Evolutionary conservation across 2,113 vertebrate species (phyloP), one percentile per base, ranked within the genome.

Genomic region (Takifugu flavidus): DNA sequence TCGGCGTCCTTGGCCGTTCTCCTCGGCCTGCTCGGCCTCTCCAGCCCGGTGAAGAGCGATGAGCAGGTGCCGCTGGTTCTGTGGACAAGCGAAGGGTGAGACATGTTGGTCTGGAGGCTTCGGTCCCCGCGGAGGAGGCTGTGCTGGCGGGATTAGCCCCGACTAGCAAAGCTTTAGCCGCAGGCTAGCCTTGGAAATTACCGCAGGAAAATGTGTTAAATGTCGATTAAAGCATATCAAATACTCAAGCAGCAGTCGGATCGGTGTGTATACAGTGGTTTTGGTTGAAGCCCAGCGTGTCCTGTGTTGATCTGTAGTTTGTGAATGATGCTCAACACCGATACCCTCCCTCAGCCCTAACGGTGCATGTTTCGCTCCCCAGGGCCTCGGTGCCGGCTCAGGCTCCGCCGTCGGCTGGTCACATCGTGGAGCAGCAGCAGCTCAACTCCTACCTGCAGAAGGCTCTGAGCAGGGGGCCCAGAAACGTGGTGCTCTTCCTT

Each of bases 401-500:
- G 67, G 55, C 75, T 0, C 75, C 84, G 15, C 89, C 90, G 0
- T 49, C 88, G 3, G 91, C 91, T 1, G 94, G 94, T 1, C 93
- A 94, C 74, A 92, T 94, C 15, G 86, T 93, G 1, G 92, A 79
- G 13, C 87, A 81, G 52, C 74, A 86, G 56, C 92, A 95, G 80
- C 88, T 95, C 3, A 77, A 82, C 14, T 82, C 90, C 4, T 91
- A 92, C 80, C 79, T 96, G 77, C 91, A 86, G 31, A 84, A 79
- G 4, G 91, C 89, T 15, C 75, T 95, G 59, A 85, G 70, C 8
- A 25, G 62, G 0, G 88, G 92, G 0, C 94, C 95, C 3, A 85
- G 77, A 6, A 96, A 94, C 25, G 89, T 95, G 2, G 73, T 96
- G 54, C 85, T 96, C 3, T 95, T 96, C 79, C 90, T 91, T 3